Evolutionary conservation across 2,113 vertebrate genomes (phyloP).

Genomic region (Haemorhous mexicanus): DNA sequence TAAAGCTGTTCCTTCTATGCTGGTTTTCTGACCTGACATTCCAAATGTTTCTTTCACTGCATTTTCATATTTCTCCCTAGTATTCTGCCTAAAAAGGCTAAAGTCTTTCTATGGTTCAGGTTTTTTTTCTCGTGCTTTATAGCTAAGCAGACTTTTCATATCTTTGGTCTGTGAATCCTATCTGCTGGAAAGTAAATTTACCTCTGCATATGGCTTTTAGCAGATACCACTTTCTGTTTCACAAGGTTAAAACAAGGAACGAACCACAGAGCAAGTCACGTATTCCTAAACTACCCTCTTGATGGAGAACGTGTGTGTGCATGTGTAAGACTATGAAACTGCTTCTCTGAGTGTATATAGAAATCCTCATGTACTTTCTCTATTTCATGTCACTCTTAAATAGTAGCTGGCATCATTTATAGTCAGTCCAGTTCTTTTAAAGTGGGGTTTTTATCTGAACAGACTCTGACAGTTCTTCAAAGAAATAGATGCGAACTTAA

Average conservation of each 20-base stretch:
- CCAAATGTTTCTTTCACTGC: constrained; percentile 8
- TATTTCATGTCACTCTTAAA: neutral
- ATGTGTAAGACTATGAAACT: neutral
- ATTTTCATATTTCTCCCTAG: neutral
- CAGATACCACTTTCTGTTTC: neutral
- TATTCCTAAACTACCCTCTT: neutral
- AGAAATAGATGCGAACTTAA: neutral
- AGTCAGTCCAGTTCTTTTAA: neutral
- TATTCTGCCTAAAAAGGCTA: neutral
- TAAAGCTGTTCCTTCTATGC: neutral
- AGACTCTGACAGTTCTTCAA: neutral
- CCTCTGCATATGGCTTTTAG: neutral
- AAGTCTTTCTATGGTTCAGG: neutral
- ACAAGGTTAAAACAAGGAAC: neutral
- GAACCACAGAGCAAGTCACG: neutral
- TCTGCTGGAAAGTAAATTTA: constrained; percentile 1
- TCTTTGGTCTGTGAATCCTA: neutral
- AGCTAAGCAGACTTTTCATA: neutral
- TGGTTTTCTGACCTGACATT: constrained; percentile 27
- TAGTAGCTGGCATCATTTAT: neutral
- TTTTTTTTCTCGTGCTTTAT: neutral
- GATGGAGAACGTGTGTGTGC: neutral
- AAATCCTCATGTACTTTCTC: neutral
- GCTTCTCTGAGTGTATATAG: constrained; percentile 11
- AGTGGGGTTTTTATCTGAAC: neutral